Evolutionary conservation across 2,888 invertebrate genomes (phyloP), one percentile per base, ranked within the genome.

Genomic region (Diaprepes abbreviatus): DNA sequence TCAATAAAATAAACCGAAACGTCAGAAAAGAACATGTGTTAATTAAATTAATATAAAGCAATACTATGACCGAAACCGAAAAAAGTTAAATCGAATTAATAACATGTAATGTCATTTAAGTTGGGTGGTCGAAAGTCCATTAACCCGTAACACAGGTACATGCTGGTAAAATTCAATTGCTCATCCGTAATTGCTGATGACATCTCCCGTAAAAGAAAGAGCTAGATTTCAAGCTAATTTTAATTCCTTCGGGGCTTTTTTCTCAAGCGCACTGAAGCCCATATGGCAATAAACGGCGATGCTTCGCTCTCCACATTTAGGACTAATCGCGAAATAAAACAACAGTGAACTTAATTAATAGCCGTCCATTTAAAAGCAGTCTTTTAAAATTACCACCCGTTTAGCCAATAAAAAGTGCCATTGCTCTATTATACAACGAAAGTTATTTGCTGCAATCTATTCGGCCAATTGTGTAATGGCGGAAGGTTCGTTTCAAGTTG

Each of bases 391-490:
- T 24, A 17, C 55, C 64, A 66, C 68, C 63, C 36, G 52, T 64
- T 40, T 19, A 24, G 60, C 74, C 65, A 70, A 74, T 74, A 75
- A 77, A 77, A 74, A 72, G 57, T 65, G 70, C 71, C 74, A 77
- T 76, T 76, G 76, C 75, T 76, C 75, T 74, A 76, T 76, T 76
- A 76, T 74, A 72, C 74, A 71, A 65, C 70, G 33, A 35, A 50
- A 72, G 65, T 64, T 70, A 75, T 75, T 72, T 72, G 72, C 73
- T 60, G 64, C n/a, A 72, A 74, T 74, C 71, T 73, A 73, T 72
- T 73, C 68, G 71, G 71, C 66, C 71, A 67, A 74, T 74, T 73
- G 72, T 70, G 70, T 64, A 72, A 76, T 75, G 74, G 75, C 76
- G 74, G 74, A 74, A 70, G 66, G 36, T 40, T 58, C 35, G 62